Base-by-base conservation (phyloP, 2,113 vertebrate genomes). In the Caranx ignobilis region DNA sequence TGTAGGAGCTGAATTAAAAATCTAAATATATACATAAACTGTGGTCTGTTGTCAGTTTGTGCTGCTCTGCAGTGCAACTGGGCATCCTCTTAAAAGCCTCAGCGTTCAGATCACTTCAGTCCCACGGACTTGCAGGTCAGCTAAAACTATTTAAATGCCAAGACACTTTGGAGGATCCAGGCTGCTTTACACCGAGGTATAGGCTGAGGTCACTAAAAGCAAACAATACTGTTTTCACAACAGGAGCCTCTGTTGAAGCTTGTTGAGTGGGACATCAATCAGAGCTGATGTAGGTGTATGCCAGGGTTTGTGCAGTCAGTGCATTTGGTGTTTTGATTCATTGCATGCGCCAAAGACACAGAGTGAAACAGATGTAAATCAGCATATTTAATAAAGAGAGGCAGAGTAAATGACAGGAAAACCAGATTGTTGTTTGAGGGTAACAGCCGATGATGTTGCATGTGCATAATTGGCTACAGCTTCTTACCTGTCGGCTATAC, bases 151-250 rank as follows among this genome's bases (percentile, higher is more conserved):
- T 83, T 78, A 92, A 90, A 89, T 87, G 83, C 83, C 85, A 89
- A 71, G 77, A 87, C 87, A 83, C 79, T 86, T 69, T 48, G 63
- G 72, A 82, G 45, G 39, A 84, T 62, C 61, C 71, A 71, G 74
- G 48, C 68, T 71, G 83, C 77, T 85, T 84, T 66, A 85, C 65
- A 71, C 12, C 43, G 64, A 59, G 63, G 65, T 84, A 79, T 70
- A 79, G 83, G 54, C 77, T 35, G 60, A 78, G 82, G 85, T 89
- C 83, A 89, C 85, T 89, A 86, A 90, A 92, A 92, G 87, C 89
- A 92, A 88, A 90, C 87, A 85, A 66, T 77, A 75, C 18, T 89
- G 84, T 92, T 92, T 92, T 77, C 86, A 92, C 87, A 89, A 89
- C 86, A 91, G 80, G 37, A 56, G 63, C 55, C 56, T 48, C 48